Base-by-base conservation (phyloP, 2,888 invertebrate species). In the Nycteola revayana region DNA sequence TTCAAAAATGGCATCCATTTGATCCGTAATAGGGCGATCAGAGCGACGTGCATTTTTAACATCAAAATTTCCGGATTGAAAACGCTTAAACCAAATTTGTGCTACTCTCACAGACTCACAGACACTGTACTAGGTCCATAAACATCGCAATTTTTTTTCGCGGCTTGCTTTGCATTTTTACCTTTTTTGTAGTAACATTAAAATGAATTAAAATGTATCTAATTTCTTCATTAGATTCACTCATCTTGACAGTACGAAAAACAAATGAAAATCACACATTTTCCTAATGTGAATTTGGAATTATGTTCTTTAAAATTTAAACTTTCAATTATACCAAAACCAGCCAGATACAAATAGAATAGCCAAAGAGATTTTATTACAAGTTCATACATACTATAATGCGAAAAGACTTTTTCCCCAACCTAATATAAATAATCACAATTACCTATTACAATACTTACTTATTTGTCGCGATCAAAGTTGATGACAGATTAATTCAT, bases 61-160 rank as follows among this genome's bases (percentile, higher is more conserved):
- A 43, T 45, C 39, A 45, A 53, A 44, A 44, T 44, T 37, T 10
- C 37, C 39, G 9, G 41, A 36, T n/a, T 31, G 44, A 43, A 42
- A 52, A 55, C 52, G 42, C 45, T 35, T 14, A 14, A 14, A 14
- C 14, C 14, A 14, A 14, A 14, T 14, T 14, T 14, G 14, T 14
- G 14, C 14, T 14, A 14, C 14, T 14, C 14, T 14, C 14, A 2
- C 14, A 25, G 8, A 31, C 14, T 14, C 14, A 2, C 14, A 25
- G 8, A 31, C 11, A 11, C 25, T 25, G n/a, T 11, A 25, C 11
- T 25, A 11, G 25, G n/a, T n/a, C n/a, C 30, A 31, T 24, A 17
- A 10, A 24, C 30, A 17, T 31, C 9, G 18, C 14, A 31, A 25
- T 1, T 31, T 31, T 14, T 31, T 24, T 3, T 23, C 22, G 10